Conservation (phyloP, 2,888 invertebrate genomes). For the Incurvaria masculella region DNA sequence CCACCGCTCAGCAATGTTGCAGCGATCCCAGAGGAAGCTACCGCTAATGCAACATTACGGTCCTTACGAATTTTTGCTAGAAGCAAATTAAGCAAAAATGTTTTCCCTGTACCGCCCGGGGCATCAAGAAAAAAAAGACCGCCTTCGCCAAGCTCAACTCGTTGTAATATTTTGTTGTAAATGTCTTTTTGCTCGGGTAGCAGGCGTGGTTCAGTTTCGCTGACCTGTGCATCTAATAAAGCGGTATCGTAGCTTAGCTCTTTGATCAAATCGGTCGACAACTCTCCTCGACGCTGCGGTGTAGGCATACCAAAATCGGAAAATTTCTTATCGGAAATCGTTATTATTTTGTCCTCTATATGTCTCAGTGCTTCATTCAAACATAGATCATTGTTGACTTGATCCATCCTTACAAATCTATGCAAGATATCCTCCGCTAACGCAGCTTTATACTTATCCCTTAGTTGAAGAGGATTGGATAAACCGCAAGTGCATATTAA, state of each 20-base stretch:
- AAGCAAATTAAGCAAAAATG: neutral
- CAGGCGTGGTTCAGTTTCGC: conserved; percentile 2
- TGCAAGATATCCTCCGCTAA: conserved; percentile 16
- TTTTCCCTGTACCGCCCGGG: neutral
- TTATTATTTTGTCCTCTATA: conserved; percentile 3
- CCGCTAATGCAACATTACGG: neutral
- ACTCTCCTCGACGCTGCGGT: too few relatives aligned
- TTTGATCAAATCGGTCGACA: too few relatives aligned
- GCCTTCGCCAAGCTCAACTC: conserved; percentile 8
- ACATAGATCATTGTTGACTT: neutral
- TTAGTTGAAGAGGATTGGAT: conserved; percentile 3
- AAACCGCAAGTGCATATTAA: conserved; percentile 8
- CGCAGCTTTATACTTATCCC: conserved; percentile 7
- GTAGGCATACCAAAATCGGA: conserved; percentile 9
- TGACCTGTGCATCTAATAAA: conserved; percentile 3
- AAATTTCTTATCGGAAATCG: conserved; percentile 2
- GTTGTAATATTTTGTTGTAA: conserved; percentile 1
- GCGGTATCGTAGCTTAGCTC: too few relatives aligned
- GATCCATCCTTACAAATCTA: conserved; percentile 1
- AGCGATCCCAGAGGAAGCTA: too few relatives aligned
- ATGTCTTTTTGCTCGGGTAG: conserved; percentile 3
- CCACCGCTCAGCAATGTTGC: conserved; percentile 7
- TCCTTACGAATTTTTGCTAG: too few relatives aligned
- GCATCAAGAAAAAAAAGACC: conserved; percentile 15
- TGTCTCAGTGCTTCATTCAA: conserved; percentile 1